Evolutionary conservation across 2,888 invertebrate genomes (phyloP).

Genomic region (Chelonus formosanus): DNA sequence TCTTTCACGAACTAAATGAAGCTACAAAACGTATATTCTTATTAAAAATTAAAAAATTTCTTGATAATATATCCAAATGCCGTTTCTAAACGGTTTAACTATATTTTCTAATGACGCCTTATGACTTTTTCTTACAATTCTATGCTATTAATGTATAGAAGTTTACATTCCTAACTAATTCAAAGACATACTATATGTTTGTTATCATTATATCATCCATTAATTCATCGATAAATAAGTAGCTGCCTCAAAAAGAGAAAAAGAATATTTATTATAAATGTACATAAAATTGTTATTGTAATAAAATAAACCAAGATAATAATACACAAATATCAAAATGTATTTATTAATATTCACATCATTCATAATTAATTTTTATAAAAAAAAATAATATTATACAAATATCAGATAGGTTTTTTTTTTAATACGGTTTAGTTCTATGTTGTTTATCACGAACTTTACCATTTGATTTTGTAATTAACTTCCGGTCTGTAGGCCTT

Average conservation of each 20-base stretch:
- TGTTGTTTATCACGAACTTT: conserved; percentile 52
- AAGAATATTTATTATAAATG: conserved; percentile 62
- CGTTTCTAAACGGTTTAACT: conserved; percentile 33
- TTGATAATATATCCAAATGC: conserved; percentile 28
- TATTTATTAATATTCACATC: conserved; percentile 10
- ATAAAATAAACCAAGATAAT: conserved; percentile 56
- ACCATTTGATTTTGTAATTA: conserved; percentile 50
- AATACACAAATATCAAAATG: conserved; percentile 35
- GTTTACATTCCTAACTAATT: conserved; percentile 41
- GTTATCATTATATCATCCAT: conserved; percentile 42
- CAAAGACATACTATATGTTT: conserved; percentile 42
- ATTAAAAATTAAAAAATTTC: conserved; percentile 14
- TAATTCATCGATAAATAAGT: conserved; percentile 50
- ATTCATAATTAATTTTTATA: conserved; percentile 9
- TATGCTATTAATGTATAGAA: conserved; percentile 40
- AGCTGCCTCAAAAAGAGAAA: conserved; percentile 55
- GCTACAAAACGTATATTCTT: conserved; percentile 15
- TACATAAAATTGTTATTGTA: conserved; percentile 61
- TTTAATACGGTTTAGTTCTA: conserved; percentile 58
- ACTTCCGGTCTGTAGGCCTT: conserved; percentile 44
- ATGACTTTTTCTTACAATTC: conserved; percentile 37
- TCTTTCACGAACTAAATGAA: conserved; percentile 24
- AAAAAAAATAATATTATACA: conserved; percentile 3
- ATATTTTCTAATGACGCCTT: conserved; percentile 43
- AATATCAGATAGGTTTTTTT: too few relatives aligned